phyloP scores from a whole-genome alignment of 30 jellyfish, hydroid and myxozoan species.

The Pseudorhiza aurosa region DNA sequence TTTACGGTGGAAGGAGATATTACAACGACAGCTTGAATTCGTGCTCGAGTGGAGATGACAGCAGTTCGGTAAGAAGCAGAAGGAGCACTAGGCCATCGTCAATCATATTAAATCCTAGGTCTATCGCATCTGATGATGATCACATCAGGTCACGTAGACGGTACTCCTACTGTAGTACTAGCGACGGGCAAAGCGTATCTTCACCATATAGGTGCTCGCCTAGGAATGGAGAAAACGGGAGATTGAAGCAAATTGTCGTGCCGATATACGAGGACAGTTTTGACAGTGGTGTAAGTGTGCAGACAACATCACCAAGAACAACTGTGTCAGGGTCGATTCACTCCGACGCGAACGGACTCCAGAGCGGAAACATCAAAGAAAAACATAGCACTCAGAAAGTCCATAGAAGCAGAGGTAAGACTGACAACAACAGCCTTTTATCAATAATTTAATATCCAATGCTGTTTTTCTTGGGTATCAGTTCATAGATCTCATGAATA shows the following conservation, averaged over 20 bases:
- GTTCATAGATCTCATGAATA: too few relatives aligned
- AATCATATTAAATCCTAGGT: background rate
- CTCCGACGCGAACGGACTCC: background rate
- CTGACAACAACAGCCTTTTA: too few relatives aligned
- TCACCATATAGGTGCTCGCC: slow-evolving; percentile 32
- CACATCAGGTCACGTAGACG: background rate
- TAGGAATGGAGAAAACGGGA: background rate
- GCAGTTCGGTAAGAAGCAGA: background rate
- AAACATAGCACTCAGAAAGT: background rate
- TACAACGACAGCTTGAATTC: slow-evolving; percentile 23
- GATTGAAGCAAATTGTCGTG: slow-evolving; percentile 23
- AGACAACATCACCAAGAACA: slow-evolving; percentile 1
- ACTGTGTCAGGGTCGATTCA: background rate
- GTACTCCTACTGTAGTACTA: slow-evolving; percentile 3
- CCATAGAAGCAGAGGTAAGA: background rate
- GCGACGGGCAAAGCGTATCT: slow-evolving; percentile 36
- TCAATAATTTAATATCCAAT: too few relatives aligned
- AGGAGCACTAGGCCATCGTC: slow-evolving; percentile 15
- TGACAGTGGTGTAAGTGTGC: slow-evolving; percentile 46
- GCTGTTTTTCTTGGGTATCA: too few relatives aligned
- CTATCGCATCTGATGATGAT: background rate
- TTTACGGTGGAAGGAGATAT: background rate
- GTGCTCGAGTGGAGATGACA: slow-evolving; percentile 51
- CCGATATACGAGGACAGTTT: slow-evolving; percentile 39
- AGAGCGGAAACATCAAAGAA: background rate